These are phyloP conservation scores for Drosophila greeni DNA, from an alignment of 2,888 invertebrate genomes.

Conservation along the genomic window DNA sequence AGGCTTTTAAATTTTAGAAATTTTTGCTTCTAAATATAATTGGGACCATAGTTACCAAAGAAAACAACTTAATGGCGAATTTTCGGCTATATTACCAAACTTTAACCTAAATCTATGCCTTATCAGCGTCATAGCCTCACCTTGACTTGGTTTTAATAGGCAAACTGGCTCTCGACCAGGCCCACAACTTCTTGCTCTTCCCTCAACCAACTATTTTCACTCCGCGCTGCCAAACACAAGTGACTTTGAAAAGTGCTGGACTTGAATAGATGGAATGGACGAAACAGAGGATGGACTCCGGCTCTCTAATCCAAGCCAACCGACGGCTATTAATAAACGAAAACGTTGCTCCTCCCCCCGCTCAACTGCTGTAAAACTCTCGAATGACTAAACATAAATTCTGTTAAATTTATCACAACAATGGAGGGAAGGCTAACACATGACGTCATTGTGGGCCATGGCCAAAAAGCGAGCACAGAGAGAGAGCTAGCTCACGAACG, in stretches of 20 bases:
- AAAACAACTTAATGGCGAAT: not conserved
- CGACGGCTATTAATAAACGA: conserved; percentile 43
- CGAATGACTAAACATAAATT: conserved; percentile 65
- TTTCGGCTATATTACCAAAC: not conserved
- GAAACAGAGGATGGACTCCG: conserved; percentile 2
- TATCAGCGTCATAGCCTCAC: conserved; percentile 29
- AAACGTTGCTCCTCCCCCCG: conserved; percentile 18
- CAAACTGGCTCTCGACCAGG: conserved; percentile 11
- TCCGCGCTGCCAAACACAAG: conserved; percentile 9
- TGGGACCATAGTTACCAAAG: not conserved
- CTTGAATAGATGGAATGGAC: conserved; percentile 7
- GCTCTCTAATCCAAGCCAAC: conserved; percentile 18
- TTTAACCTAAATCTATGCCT: not conserved
- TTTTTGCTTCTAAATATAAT: no score
- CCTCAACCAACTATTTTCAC: not conserved
- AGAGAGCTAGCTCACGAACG: not conserved
- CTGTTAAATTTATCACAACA: conserved; percentile 57
- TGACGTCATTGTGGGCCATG: conserved; percentile 64
- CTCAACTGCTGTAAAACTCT: conserved; percentile 40
- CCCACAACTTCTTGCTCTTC: conserved; percentile 18
- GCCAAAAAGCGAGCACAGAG: conserved; percentile 25
- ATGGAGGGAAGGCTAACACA: conserved; percentile 30
- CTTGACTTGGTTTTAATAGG: conserved; percentile 28
- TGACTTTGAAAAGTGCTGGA: conserved; percentile 20
- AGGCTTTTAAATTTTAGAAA: not conserved